Conservation (phyloP, 2,113 vertebrate species). For the Ranitomeya imitator region DNA sequence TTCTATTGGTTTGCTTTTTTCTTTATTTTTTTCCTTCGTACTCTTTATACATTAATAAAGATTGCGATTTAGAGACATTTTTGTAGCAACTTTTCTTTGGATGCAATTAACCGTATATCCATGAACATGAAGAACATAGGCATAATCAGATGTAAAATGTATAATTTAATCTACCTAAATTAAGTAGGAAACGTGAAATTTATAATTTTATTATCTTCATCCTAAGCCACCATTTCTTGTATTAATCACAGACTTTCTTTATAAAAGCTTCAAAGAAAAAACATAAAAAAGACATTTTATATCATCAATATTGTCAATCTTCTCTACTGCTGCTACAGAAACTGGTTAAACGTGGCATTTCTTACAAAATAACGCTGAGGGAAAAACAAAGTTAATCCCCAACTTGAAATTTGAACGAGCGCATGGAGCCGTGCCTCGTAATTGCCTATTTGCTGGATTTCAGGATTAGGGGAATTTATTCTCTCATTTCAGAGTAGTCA, state of each 20-base stretch:
- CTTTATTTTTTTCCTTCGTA: too few relatives aligned
- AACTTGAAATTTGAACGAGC: conserved; percentile 35
- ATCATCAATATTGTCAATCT: not conserved
- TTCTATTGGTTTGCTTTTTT: too few relatives aligned
- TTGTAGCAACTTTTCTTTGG: too few relatives aligned
- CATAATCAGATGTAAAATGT: not conserved
- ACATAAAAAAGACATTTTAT: not conserved
- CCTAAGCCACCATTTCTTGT: not conserved
- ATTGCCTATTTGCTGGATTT: conserved; percentile 45
- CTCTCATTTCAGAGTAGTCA: conserved; percentile 35
- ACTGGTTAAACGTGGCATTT: not conserved
- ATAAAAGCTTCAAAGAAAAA: not conserved
- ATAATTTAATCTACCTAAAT: not conserved
- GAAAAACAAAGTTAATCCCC: conserved; percentile 40
- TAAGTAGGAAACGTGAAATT: not conserved
- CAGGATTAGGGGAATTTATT: conserved; percentile 37
- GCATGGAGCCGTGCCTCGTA: not conserved
- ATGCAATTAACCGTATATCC: too few relatives aligned
- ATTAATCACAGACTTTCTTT: not conserved
- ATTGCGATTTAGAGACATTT: too few relatives aligned
- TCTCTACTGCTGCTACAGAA: not conserved
- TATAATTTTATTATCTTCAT: not conserved
- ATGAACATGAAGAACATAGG: not conserved
- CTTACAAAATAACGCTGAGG: not conserved
- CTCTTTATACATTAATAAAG: too few relatives aligned